Conservation (phyloP, 1,140 invertebrate genomes). For the Latrodectus geometricus region DNA sequence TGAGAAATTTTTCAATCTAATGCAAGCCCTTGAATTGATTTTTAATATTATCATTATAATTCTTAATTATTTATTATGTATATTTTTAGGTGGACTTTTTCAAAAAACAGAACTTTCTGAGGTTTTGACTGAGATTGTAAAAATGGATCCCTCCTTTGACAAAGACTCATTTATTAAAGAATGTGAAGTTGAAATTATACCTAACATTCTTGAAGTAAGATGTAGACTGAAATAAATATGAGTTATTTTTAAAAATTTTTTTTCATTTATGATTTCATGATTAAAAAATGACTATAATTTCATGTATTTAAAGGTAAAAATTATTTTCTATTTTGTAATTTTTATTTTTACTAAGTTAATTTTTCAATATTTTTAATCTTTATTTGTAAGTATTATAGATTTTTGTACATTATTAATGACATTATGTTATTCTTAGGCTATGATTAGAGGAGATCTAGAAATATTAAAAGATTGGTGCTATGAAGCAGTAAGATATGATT, state of each 20-base stretch:
- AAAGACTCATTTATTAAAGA: conserved; percentile 88
- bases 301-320: too few species aligned
- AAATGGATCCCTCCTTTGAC: conserved; percentile 95
- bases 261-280: too few species aligned
- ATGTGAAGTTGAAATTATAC: too few species aligned
- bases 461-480: conserved; percentile 99
- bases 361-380: not conserved
- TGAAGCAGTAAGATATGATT: conserved; percentile 77
- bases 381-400: not conserved
- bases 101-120: conserved; percentile 97
- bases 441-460: conserved; percentile 81
- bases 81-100: conserved; percentile 82
- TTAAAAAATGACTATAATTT: too few species aligned
- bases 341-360: not conserved
- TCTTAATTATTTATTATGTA: too few species aligned
- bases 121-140: conserved; percentile 97
- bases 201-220: too few species aligned
- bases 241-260: too few species aligned
- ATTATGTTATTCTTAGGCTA: conserved; percentile 72
- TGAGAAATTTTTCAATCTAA: too few species aligned
- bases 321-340: not conserved
- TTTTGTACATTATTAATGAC: not conserved
- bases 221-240: too few species aligned
- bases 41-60: too few species aligned
- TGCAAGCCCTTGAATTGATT: too few species aligned